phyloP scores from a whole-genome alignment of 2,888 invertebrate genomes.

The Marronus borbonicus region DNA sequence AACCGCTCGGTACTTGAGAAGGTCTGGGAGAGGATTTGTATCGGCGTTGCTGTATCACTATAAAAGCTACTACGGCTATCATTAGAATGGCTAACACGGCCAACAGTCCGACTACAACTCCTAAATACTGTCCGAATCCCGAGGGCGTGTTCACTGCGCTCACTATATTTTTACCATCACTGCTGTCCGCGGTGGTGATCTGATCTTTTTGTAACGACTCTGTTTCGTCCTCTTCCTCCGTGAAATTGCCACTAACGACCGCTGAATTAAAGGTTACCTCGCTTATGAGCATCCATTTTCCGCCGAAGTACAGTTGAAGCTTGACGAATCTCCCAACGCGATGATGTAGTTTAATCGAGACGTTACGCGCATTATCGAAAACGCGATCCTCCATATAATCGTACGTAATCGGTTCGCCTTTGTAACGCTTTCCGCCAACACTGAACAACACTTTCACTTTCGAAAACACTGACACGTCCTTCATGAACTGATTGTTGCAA shows the following conservation, averaged over 20 bases:
- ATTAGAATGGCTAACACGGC: slow-evolving; percentile 67
- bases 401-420: slow-evolving; percentile 83
- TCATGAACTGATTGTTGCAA: slow-evolving; percentile 89
- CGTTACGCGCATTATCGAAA: slow-evolving; percentile 86
- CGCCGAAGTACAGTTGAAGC: slow-evolving; percentile 83
- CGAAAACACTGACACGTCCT: slow-evolving; percentile 89
- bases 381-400: slow-evolving; percentile 82
- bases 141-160: slow-evolving; percentile 66
- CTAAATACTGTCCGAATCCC: slow-evolving; percentile 67
- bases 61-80: slow-evolving; percentile 66
- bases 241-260: slow-evolving; percentile 66
- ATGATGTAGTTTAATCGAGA: slow-evolving; percentile 86
- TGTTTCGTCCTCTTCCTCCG: slow-evolving; percentile 64
- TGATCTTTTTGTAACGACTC: slow-evolving; percentile 62
- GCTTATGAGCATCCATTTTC: slow-evolving; percentile 91
- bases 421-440: slow-evolving; percentile 85
- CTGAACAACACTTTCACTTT: slow-evolving; percentile 86
- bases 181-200: slow-evolving; percentile 58
- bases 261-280: slow-evolving; percentile 89
- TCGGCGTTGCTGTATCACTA: slow-evolving; percentile 66
- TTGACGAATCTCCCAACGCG: slow-evolving; percentile 87
- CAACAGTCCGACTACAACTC: slow-evolving; percentile 67
- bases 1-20: slow-evolving; percentile 65
- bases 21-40: slow-evolving; percentile 65
- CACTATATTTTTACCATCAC: slow-evolving; percentile 64